phyloP scores from a whole-genome alignment of 2,797 vertebrate species.

The Rhinichthys osculus region DNA sequence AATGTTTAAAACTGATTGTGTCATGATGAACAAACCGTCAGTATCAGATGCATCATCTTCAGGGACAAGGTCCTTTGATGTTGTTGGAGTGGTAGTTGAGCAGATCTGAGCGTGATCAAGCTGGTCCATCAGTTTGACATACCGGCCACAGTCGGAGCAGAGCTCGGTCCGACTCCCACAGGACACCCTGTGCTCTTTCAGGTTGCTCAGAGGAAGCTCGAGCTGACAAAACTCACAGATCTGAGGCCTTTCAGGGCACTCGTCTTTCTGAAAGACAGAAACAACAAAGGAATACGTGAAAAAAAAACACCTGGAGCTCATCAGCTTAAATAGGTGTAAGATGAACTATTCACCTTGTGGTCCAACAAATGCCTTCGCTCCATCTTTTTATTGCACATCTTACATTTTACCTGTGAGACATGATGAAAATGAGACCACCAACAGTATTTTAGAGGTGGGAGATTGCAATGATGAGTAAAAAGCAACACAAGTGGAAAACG shows the following conservation, averaged over 20 bases:
- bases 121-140: constrained; percentile 70
- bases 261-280: constrained; percentile 67
- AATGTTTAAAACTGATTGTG: neutral
- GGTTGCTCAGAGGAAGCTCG: constrained; percentile 66
- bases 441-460: neutral
- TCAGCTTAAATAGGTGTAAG: neutral
- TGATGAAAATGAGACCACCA: neutral
- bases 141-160: constrained; percentile 76
- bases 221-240: constrained; percentile 80
- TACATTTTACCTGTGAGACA: constrained; percentile 73
- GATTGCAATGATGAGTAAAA: neutral
- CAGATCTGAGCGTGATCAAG: constrained; percentile 65
- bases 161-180: constrained; percentile 77
- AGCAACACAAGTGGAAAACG: neutral
- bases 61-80: neutral
- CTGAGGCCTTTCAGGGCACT: constrained; percentile 68
- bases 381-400: constrained; percentile 72
- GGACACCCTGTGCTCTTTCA: constrained; percentile 70
- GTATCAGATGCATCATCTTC: neutral
- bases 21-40: constrained; percentile 12
- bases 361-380: constrained; percentile 68
- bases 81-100: constrained; percentile 26
- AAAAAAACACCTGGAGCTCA: neutral
- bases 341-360: constrained; percentile 69
- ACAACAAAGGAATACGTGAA: neutral